Conservation (phyloP, 2,113 vertebrate species). For the Talpa occidentalis region DNA sequence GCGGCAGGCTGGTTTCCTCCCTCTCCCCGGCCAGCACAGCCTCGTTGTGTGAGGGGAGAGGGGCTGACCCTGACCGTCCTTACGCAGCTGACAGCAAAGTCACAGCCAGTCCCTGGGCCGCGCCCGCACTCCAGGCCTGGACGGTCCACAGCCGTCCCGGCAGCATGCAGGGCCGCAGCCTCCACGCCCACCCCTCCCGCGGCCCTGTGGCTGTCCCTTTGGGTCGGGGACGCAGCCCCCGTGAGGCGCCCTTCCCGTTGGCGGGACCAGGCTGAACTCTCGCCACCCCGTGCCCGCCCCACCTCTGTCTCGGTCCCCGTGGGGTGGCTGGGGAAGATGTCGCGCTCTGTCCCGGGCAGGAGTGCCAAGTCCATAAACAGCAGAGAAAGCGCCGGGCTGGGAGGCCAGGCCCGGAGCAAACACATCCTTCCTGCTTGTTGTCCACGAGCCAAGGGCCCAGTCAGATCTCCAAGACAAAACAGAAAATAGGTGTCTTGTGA, state of each 20-base stretch:
- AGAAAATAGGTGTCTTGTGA: constrained; percentile 57
- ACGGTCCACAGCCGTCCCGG: no score
- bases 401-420: no score
- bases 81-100: no score
- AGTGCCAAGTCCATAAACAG: neutral
- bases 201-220: neutral
- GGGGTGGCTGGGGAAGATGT: neutral
- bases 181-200: accelerated
- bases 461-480: constrained; percentile 51
- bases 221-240: neutral
- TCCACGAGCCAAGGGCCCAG: constrained; percentile 3
- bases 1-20: neutral
- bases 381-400: neutral
- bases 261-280: neutral
- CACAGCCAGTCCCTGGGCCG: no score
- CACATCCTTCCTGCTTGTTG: neutral
- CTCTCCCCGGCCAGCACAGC: no score
- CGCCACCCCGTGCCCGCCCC: neutral
- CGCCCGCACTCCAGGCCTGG: no score
- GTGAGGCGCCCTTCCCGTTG: accelerated
- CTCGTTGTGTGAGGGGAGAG: no score
- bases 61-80: no score
- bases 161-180: accelerated
- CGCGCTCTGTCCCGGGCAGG: neutral
- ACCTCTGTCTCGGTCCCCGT: neutral